Evolutionary conservation across 2,888 invertebrate genomes (phyloP).

Genomic region (Encarsia formosa): DNA sequence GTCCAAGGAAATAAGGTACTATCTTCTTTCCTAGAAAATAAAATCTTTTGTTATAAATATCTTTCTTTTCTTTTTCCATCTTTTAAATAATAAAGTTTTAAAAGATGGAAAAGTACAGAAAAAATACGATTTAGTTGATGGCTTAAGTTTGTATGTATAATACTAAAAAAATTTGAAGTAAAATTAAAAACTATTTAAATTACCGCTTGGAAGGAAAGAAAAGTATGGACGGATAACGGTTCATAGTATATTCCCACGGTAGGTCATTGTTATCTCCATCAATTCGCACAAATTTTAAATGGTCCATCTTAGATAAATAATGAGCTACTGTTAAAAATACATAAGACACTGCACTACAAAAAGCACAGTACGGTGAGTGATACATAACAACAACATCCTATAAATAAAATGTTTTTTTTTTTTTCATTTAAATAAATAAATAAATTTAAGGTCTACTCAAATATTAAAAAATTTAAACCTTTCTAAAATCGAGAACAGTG

Average conservation of each 20-base stretch:
- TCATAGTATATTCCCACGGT: constrained; percentile 81
- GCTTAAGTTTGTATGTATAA: too few species aligned
- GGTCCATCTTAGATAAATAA: constrained; percentile 56
- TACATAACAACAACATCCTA: constrained; percentile 76
- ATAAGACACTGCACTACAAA: constrained; percentile 68
- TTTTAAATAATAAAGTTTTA: not conserved
- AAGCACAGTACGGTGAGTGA: constrained; percentile 73
- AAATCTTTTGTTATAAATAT: not conserved
- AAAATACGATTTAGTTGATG: not conserved
- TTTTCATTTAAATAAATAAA: too few species aligned
- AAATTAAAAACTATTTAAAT: not conserved
- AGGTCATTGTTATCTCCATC: constrained; percentile 82
- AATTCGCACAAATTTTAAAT: constrained; percentile 63
- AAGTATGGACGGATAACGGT: constrained; percentile 72
- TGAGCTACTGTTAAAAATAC: constrained; percentile 65
- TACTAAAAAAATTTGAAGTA: too few species aligned
- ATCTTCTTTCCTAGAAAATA: constrained; percentile 60
- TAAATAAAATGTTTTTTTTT: constrained; percentile 27
- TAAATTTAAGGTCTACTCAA: too few species aligned
- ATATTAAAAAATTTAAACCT: constrained; percentile 52
- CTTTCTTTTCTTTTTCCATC: not conserved
- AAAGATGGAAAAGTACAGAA: not conserved
- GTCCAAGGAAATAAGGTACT: constrained; percentile 65
- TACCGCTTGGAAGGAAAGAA: constrained; percentile 73
- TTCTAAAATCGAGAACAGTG: constrained; percentile 59